Evolutionary conservation across 2,113 vertebrate species (phyloP).

Genomic region (Anarhynchus alexandrinus): DNA sequence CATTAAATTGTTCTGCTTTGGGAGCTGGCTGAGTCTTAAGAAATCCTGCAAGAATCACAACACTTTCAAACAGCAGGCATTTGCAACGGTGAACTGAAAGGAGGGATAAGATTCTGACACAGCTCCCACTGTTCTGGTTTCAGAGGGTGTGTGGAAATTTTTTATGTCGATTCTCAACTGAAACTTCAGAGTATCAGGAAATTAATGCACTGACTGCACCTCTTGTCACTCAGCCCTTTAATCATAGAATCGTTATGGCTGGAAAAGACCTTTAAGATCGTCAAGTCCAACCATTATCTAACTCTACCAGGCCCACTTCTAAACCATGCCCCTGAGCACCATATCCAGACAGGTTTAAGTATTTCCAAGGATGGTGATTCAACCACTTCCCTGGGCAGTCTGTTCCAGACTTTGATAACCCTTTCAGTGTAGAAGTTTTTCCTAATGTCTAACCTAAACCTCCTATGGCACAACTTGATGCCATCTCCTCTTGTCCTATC

Average conservation of each 20-base stretch:
- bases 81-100: neutral
- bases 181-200: neutral
- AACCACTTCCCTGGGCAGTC: neutral
- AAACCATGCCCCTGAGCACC: neutral
- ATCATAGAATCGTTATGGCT: no score
- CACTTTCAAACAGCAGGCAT: neutral
- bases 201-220: neutral
- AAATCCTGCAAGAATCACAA: neutral
- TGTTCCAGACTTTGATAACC: neutral
- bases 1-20: neutral
- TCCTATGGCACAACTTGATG: neutral
- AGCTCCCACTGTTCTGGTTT: neutral
- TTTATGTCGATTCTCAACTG: neutral
- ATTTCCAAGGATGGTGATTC: neutral
- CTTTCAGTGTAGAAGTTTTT: neutral
- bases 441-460: neutral
- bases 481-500: neutral
- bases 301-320: neutral
- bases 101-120: neutral
- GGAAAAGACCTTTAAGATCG: no score
- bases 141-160: neutral
- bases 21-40: neutral
- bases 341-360: neutral
- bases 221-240: neutral
- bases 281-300: rapidly evolving